phyloP scores from a whole-genome alignment of 64 coral and sea anemone species.

The Orbicella faveolata region DNA sequence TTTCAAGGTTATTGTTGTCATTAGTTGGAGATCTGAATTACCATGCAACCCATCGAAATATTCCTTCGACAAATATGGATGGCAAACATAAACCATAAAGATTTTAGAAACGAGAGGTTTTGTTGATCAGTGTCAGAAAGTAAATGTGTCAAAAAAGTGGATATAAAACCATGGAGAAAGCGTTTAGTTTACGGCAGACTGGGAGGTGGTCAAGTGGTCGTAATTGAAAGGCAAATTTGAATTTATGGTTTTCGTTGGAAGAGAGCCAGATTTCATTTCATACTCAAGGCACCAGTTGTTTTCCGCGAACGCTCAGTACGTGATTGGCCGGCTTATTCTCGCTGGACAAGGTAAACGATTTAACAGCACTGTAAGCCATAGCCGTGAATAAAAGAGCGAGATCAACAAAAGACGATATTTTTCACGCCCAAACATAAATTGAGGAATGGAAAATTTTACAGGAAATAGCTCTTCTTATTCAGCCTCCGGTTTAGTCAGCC shows the following conservation, averaged over 20 bases:
- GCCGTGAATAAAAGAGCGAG: neutral
- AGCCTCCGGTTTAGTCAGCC: neutral
- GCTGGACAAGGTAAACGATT: neutral
- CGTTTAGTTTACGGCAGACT: neutral
- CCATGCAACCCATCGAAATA: neutral
- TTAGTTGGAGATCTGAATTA: neutral
- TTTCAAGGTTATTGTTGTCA: too few species aligned
- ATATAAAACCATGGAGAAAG: neutral
- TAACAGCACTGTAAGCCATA: neutral
- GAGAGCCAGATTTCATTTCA: neutral
- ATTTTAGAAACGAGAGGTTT: neutral
- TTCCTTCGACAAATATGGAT: neutral
- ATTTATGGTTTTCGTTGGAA: neutral
- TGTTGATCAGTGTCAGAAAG: neutral
- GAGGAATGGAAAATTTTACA: slow-evolving; percentile 3
- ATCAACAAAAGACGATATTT: neutral
- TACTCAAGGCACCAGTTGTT: neutral
- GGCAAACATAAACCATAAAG: neutral
- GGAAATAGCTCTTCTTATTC: neutral
- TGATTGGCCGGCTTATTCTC: neutral
- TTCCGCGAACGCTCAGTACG: neutral
- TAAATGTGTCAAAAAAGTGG: too few species aligned
- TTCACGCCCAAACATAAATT: neutral
- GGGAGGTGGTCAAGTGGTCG: neutral
- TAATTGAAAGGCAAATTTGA: too few species aligned